Evolutionary conservation across 2,888 invertebrate species (phyloP).

Genomic region (Tillus elongatus): DNA sequence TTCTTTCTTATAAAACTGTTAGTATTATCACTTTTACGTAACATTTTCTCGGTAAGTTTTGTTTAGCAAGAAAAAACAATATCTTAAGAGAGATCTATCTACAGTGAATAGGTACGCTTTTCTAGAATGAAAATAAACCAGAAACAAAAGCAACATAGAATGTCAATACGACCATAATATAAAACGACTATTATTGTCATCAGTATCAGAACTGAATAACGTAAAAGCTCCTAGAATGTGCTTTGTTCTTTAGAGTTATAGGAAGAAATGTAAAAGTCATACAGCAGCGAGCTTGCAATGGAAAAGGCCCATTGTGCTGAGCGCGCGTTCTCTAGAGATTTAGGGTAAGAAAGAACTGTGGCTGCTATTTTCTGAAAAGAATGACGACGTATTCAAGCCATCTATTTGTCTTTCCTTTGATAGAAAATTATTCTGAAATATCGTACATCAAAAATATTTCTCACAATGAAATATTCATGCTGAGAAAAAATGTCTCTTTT

Average conservation of each 20-base stretch:
- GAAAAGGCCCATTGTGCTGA: conserved; percentile 35
- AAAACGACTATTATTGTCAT: conserved; percentile 37
- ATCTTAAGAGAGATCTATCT: too few relatives aligned
- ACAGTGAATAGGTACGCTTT: too few relatives aligned
- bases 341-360: conserved; percentile 37
- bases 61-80: too few relatives aligned
- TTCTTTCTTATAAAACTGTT: too few relatives aligned
- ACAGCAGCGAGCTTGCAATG: conserved; percentile 38
- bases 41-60: too few relatives aligned
- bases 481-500: too few relatives aligned
- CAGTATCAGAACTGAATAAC: conserved; percentile 39
- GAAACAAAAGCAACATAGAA: conserved; percentile 10
- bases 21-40: too few relatives aligned
- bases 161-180: conserved; percentile 33
- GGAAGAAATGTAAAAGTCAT: conserved; percentile 41
- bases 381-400: conserved; percentile 33
- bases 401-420: conserved; percentile 29
- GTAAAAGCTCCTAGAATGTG: conserved; percentile 39
- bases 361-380: conserved; percentile 41
- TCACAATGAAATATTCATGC: not conserved
- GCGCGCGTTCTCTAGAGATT: conserved; percentile 36
- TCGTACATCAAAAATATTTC: not conserved
- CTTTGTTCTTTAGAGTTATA: conserved; percentile 38
- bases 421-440: conserved; percentile 27
- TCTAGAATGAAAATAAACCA: conserved; percentile 1